Percentiles rank a stretch among this genome's conserved stretches.
Conservation (phyloP, 2,113 vertebrate species). For the Emydocephalus ijimae region DNA sequence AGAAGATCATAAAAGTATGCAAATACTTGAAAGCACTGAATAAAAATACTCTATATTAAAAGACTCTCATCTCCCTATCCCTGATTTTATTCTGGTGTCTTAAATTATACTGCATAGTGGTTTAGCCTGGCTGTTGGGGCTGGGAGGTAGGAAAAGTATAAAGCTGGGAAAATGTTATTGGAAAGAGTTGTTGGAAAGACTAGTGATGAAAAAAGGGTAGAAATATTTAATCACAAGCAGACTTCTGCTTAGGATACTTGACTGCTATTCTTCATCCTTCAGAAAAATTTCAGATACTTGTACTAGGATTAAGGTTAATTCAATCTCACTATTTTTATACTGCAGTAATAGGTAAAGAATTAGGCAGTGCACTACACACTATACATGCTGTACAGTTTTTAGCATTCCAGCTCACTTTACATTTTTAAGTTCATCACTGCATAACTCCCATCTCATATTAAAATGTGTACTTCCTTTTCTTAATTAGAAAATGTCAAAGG, state of each 20-base stretch:
- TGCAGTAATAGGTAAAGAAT: neutral
- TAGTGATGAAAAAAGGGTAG: neutral
- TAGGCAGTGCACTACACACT: neutral
- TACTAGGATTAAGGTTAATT: neutral
- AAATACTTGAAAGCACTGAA: slow-evolving; percentile 23
- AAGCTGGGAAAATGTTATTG: neutral
- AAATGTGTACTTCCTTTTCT: neutral
- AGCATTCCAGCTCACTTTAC: neutral
- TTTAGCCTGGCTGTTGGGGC: neutral
- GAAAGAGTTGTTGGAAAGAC: neutral
- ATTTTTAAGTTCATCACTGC: neutral
- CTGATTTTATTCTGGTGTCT: neutral
- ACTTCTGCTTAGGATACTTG: neutral
- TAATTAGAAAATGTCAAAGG: slow-evolving; percentile 10
- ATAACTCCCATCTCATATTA: slow-evolving; percentile 3
- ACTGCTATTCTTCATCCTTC: neutral
- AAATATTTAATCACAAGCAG: neutral
- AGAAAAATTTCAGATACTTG: neutral
- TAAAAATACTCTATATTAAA: neutral
- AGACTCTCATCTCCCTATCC: neutral
- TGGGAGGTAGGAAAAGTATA: neutral
- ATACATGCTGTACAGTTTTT: neutral
- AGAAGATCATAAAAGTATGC: slow-evolving; percentile 18
- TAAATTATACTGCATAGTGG: neutral
- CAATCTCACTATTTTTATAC: neutral